Evolutionary conservation across 2,797 vertebrate genomes (phyloP).

Genomic region (Premnoplex brunnescens): DNA sequence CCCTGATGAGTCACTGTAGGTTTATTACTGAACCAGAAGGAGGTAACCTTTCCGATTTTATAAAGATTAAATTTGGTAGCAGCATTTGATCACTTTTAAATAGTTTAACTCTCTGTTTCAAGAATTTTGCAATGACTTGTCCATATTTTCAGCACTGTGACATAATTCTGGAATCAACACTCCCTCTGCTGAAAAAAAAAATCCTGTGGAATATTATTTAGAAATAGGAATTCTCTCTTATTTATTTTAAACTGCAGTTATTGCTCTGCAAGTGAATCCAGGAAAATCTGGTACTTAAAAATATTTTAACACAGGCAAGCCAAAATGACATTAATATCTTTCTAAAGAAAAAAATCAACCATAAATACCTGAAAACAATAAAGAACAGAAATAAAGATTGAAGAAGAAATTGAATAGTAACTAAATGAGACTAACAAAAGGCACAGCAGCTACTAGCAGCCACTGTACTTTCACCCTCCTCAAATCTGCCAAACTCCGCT

Average conservation of each 20-base stretch:
- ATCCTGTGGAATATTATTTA: not conserved
- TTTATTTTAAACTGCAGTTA: not conserved
- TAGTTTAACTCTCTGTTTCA: not conserved
- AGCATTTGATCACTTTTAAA: not conserved
- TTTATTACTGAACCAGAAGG: slow-evolving; percentile 72
- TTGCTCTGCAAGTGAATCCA: not conserved
- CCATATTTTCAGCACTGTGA: not conserved
- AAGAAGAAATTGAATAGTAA: not conserved
- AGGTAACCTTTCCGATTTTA: slow-evolving; percentile 62
- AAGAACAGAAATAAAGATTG: not conserved
- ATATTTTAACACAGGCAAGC: not conserved
- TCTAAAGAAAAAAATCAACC: not conserved
- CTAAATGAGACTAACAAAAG: not conserved
- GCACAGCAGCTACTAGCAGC: not conserved
- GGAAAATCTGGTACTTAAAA: not conserved
- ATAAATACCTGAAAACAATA: not conserved
- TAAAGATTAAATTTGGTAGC: slow-evolving; percentile 42
- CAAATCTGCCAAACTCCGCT: not conserved
- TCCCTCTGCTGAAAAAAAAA: not conserved
- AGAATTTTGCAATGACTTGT: not conserved
- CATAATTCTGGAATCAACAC: not conserved
- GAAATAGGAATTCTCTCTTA: not conserved
- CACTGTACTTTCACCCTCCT: not conserved
- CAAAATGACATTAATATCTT: not conserved
- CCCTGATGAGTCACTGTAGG: slow-evolving; percentile 73